Base-by-base conservation (phyloP, 2,113 vertebrate species). In the Pluvianellus socialis region DNA sequence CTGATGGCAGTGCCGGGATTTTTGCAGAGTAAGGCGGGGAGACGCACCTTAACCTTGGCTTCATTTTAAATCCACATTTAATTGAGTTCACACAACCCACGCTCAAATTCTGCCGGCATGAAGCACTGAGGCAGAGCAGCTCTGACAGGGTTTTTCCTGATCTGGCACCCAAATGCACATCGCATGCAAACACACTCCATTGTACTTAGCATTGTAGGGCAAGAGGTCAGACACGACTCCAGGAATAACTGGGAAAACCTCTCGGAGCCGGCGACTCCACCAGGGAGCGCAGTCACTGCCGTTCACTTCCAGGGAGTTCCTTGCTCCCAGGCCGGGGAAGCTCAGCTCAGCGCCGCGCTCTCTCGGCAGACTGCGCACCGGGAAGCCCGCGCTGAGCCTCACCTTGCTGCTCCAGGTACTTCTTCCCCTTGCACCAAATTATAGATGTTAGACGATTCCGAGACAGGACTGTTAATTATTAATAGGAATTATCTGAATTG, bases 401-500 rank as follows among this genome's bases (percentile, higher is more conserved):
- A 21, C 72, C 88, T 83, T 71, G 12, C 79, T 52, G 72, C 23
- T 88, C 95, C 63, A 53, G 32, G 63, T 67, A 28, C 72, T 90
- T 24, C 95, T 84, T 80, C 65, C 90, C 82, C 87, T 88, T 49
- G 35, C 88, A 74, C 90, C 96, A 74, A 97, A 97, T 97, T 96
- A 97, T 44, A 90, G 93, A 97, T 95, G 86, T 66, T 38, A 81
- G 92, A 91, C 33, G 49, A 80, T 86, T 97, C 96, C 7, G 23
- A 92, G 96, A 88, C 45, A 96, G 94, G 65, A 87, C 90, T 88
- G 97, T 98, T 98, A 98, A 98, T 98, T 98, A 98, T 97, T 98
- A 94, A 98, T 95, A 95, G 96, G 73, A 96, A 97, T 98, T 96
- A 98, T 97, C 97, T 97, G 96, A 95, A 98, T 97, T 97, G 97